Evolutionary conservation across 2,888 invertebrate genomes (phyloP).

Genomic region (Margaritifera margaritifera): DNA sequence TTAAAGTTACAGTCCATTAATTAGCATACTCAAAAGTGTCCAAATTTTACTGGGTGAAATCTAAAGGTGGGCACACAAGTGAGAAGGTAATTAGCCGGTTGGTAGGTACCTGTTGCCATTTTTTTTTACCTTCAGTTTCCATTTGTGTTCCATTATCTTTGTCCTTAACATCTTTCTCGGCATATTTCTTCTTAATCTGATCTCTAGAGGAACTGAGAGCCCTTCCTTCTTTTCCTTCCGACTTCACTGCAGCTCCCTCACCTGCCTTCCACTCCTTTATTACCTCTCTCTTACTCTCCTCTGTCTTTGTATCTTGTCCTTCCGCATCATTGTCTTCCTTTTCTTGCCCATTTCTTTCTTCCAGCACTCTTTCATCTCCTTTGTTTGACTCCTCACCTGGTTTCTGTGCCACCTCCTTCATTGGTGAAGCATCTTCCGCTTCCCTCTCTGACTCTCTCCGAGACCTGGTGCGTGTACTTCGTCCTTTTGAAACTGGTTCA

Average conservation of each 20-base stretch:
- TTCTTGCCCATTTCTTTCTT: conserved; percentile 1
- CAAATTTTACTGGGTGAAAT: too few species aligned
- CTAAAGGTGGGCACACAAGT: too few species aligned
- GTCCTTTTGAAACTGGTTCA: background rate
- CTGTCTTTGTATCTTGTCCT: conserved; percentile 7
- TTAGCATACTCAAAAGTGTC: too few species aligned
- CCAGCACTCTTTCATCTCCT: conserved; percentile 1
- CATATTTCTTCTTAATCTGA: conserved; percentile 2
- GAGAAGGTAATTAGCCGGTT: too few species aligned
- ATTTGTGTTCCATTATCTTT: background rate
- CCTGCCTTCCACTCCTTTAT: conserved; percentile 17
- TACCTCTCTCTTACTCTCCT: conserved; percentile 1
- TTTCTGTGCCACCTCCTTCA: conserved; percentile 5
- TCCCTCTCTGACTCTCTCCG: background rate
- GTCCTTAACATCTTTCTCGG: background rate
- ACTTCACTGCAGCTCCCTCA: conserved; percentile 29
- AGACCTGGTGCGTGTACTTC: conserved; percentile 1
- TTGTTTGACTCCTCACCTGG: background rate
- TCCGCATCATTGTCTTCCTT: conserved; percentile 9
- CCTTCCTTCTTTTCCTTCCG: conserved; percentile 3
- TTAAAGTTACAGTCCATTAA: too few species aligned
- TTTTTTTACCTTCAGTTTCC: conserved; percentile 1
- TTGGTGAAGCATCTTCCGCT: conserved; percentile 2
- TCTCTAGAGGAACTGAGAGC: conserved; percentile 2
- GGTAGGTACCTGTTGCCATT: background rate